These are phyloP conservation scores for Agonopterix heracliana DNA, from an alignment of 2,888 invertebrate species.

Conservation along the genomic window DNA sequence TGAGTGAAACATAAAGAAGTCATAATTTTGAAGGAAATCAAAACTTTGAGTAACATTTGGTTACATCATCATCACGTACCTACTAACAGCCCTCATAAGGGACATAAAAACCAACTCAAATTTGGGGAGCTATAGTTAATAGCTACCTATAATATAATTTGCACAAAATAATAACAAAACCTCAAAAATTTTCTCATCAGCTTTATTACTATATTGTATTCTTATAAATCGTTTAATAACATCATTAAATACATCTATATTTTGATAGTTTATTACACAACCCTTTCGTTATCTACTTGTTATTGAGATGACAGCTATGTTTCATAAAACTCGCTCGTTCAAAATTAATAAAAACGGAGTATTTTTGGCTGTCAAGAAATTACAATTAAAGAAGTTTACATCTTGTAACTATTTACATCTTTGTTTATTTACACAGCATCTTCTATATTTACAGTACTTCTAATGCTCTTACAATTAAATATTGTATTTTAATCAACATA, in stretches of 20 bases:
- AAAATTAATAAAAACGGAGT: slow-evolving; percentile 28
- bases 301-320: slow-evolving; percentile 31
- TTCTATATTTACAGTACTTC: slow-evolving; percentile 22
- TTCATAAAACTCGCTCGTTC: slow-evolving; percentile 16
- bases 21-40: too few relatives aligned
- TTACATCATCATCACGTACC: too few relatives aligned
- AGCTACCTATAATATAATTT: too few relatives aligned
- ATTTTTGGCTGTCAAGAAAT: slow-evolving; percentile 47
- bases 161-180: too few relatives aligned
- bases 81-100: too few relatives aligned
- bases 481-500: slow-evolving; percentile 7
- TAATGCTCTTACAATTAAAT: slow-evolving; percentile 5
- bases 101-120: too few relatives aligned
- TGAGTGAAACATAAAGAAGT: too few relatives aligned
- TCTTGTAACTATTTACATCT: slow-evolving; percentile 31
- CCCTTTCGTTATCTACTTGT: slow-evolving; percentile 63
- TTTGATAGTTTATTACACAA: slow-evolving; percentile 71
- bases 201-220: slow-evolving; percentile 49
- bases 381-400: slow-evolving; percentile 31
- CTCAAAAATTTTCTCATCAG: too few relatives aligned
- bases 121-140: too few relatives aligned
- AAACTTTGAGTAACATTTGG: too few relatives aligned
- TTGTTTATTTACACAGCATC: slow-evolving; percentile 36
- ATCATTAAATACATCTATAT: slow-evolving; percentile 58
- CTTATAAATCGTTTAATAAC: slow-evolving; percentile 66